A percentile compares a stretch with the other conserved stretches of the same genome.
Evolutionary conservation across 2,888 invertebrate species (phyloP).

Genomic region (Cephus pulcher): DNA sequence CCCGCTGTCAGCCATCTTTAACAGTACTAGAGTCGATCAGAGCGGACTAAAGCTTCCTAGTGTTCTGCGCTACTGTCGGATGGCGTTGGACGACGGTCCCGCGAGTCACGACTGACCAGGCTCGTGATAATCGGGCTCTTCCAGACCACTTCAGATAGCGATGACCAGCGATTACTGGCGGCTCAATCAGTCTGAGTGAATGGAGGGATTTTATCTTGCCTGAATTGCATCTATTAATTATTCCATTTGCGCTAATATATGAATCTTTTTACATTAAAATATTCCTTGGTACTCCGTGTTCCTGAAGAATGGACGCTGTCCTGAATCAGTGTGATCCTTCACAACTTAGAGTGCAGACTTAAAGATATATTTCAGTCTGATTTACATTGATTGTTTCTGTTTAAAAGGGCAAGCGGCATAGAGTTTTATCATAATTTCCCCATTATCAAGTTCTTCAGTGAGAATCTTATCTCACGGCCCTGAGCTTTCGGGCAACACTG

Average conservation of each 20-base stretch:
- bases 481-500: neutral
- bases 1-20: conserved; percentile 62
- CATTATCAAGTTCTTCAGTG: neutral
- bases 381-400: neutral
- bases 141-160: neutral
- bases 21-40: conserved; percentile 29
- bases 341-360: neutral
- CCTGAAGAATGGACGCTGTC: neutral
- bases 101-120: neutral
- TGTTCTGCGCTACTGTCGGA: neutral
- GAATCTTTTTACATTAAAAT: neutral
- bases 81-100: neutral
- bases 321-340: neutral
- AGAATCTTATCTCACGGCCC: neutral
- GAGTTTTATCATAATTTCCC: neutral
- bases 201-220: neutral
- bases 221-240: neutral
- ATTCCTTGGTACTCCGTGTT: neutral
- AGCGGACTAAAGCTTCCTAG: conserved; percentile 34
- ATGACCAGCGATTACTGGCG: neutral
- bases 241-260: neutral
- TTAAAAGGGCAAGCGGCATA: neutral
- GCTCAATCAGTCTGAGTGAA: neutral
- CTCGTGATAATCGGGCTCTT: neutral
- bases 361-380: neutral